Percentiles rank a stretch among this genome's conserved stretches.
phyloP scores from a whole-genome alignment of 2,797 vertebrate genomes.

The Buphagus erythrorhynchus region DNA sequence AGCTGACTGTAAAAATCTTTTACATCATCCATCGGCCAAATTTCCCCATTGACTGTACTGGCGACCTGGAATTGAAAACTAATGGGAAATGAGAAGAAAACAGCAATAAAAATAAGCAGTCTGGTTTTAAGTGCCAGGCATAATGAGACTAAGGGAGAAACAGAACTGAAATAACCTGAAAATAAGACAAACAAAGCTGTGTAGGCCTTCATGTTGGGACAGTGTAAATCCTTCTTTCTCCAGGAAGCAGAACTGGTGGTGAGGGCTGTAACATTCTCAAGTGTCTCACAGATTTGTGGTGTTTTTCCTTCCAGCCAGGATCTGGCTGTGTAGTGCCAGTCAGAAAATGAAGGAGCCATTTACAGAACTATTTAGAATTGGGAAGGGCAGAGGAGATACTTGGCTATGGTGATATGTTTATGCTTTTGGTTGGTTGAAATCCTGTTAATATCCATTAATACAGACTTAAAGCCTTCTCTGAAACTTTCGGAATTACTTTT shows the following conservation, averaged over 20 bases:
- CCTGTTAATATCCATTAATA: background rate
- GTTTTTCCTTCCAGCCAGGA: background rate
- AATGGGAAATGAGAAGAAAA: background rate
- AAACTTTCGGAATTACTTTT: background rate
- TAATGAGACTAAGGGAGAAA: background rate
- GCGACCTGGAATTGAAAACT: background rate
- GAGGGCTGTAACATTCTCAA: background rate
- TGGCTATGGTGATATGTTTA: background rate
- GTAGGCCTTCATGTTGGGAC: background rate
- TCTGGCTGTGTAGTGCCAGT: background rate
- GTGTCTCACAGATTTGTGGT: background rate
- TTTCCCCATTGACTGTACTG: background rate
- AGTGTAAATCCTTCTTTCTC: background rate
- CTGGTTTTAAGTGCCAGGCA: background rate
- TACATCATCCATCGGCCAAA: fast-evolving
- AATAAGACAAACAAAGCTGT: background rate
- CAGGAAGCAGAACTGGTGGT: background rate
- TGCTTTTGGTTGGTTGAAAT: background rate
- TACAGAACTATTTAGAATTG: background rate
- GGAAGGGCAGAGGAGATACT: background rate
- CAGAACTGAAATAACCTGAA: background rate
- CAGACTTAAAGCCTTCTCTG: background rate
- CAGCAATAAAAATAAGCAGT: background rate
- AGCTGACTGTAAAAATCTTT: background rate
- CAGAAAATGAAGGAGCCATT: background rate